phyloP scores from a whole-genome alignment of 2,113 vertebrate genomes.

The Protobothrops flavoviridis region DNA sequence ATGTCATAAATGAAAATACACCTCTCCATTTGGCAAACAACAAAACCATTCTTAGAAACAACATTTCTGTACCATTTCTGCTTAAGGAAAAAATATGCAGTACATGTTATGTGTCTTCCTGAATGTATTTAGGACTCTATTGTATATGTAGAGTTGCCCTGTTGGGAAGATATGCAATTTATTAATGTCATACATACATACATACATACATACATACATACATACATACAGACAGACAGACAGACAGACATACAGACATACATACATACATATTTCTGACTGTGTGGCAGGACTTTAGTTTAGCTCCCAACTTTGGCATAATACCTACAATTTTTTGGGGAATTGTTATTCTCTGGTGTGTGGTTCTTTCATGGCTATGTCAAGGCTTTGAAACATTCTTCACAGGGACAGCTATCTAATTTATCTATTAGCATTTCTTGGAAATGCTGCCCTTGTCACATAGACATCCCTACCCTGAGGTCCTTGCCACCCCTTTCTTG shows the following conservation, averaged over 20 bases:
- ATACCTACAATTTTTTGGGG: neutral
- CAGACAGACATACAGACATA: neutral
- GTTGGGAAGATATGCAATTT: neutral
- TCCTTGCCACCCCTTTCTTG: neutral
- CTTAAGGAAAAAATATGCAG: neutral
- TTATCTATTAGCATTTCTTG: neutral
- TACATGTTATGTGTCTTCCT: neutral
- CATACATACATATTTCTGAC: neutral
- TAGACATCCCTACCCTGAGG: neutral
- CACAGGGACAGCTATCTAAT: neutral
- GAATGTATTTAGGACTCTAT: neutral
- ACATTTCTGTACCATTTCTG: neutral
- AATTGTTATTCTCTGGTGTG: neutral
- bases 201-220: neutral
- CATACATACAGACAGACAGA: neutral
- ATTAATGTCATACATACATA: neutral
- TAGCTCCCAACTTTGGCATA: neutral
- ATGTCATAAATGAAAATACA: neutral
- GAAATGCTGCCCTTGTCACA: neutral
- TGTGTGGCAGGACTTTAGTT: neutral
- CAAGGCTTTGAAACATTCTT: neutral
- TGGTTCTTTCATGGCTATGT: neutral
- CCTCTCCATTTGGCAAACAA: neutral
- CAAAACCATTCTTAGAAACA: constrained; percentile 1
- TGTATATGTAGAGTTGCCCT: neutral